Evolutionary conservation across 2,113 vertebrate genomes (phyloP), one percentile per base, ranked within the genome.

Genomic region (Geococcyx californianus): DNA sequence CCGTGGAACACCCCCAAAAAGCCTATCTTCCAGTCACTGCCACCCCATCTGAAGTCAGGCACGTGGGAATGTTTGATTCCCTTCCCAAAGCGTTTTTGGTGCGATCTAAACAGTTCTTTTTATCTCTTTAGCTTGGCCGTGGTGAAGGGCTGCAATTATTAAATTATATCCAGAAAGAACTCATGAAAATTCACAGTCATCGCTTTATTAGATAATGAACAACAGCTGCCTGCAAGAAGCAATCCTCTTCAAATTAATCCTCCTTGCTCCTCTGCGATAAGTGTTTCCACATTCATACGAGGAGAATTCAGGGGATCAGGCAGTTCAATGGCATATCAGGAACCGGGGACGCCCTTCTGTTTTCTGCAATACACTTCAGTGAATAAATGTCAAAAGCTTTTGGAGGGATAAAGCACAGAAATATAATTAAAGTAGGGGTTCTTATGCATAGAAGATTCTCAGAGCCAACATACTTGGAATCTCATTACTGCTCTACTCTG

Each of bases 191-290:
- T 84, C 84, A 58, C 62, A 95, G 91, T 95, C 87, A 91, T 91
- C 10, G 0, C 86, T 97, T 97, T 95, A 97, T 93, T 89, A 96
- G 97, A 96, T 97, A 96, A 97, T 96, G 95, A 97, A 95, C 84
- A 97, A 73, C 95, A 97, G 94, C 97, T 96, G 96, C 34, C 86
- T 93, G 88, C 56, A 95, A 92, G 94, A 45, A 95, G 88, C 85
- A 93, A 74, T 62, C 70, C 87, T 87, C 73, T 80, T 77, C 94
- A 91, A 83, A 96, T 85, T 82, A 91, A 95, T 94, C 94, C 95
- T 97, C 91, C 92, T 88, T 86, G 93, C 83, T 92, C 72, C 64
- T 93, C 87, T 91, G 62, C 85, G 94, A 89, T 93, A 94, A 97
- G 93, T 92, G 87, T 51, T 88, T 84, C 80, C 93, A 87, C 64